Conservation (phyloP, 2,113 vertebrate genomes). For the Alces alces region DNA sequence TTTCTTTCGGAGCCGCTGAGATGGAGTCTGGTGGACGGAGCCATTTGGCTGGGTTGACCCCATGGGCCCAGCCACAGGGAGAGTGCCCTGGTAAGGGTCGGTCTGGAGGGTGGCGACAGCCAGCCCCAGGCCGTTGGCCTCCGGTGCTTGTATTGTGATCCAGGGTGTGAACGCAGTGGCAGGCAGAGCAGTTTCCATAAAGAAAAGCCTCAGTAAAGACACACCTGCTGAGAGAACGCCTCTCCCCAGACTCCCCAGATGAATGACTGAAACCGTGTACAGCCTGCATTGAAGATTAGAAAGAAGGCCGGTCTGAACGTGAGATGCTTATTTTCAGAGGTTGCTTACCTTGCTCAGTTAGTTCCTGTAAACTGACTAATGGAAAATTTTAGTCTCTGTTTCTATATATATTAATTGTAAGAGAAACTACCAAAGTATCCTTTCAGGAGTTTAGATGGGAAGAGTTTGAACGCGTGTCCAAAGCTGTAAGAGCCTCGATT, state of each 20-base stretch:
- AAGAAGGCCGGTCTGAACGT: not conserved
- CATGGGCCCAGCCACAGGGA: fast-evolving
- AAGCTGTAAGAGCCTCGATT: not conserved
- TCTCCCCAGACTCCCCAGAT: not conserved
- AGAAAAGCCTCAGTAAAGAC: not conserved
- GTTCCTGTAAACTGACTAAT: not conserved
- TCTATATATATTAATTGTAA: not conserved
- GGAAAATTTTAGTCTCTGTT: not conserved
- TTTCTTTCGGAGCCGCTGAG: not conserved
- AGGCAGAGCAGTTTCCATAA: not conserved
- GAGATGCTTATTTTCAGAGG: not conserved
- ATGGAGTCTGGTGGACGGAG: no score
- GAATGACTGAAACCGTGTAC: not conserved
- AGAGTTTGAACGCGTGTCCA: not conserved
- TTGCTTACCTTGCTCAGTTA: not conserved
- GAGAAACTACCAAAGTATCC: not conserved
- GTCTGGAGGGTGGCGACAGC: not conserved
- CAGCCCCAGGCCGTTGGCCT: not conserved
- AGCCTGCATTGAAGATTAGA: not conserved
- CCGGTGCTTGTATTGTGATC: fast-evolving
- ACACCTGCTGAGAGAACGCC: not conserved
- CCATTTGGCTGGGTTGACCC: not conserved
- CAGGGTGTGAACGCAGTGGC: fast-evolving
- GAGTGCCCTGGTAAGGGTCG: not conserved
- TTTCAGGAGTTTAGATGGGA: not conserved